A percentile compares a stretch with the other conserved stretches of the same genome.
phyloP scores from a whole-genome alignment of 2,888 invertebrate genomes.

The Tortrix viridana region DNA sequence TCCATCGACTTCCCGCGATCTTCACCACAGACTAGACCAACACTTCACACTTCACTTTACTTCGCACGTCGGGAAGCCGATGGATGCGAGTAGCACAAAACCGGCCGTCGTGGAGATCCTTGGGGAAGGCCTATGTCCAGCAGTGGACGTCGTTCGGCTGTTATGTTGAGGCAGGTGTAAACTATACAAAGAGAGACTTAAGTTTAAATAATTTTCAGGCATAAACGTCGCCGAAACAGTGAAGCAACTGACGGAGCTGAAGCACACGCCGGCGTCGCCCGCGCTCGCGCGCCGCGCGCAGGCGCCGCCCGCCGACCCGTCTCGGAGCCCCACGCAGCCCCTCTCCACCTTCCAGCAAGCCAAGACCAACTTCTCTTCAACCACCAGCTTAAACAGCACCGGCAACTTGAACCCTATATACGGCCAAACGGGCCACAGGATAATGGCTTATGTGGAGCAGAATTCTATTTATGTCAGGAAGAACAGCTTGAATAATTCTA shows the following conservation, averaged over 20 bases:
- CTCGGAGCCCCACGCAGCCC: conserved; percentile 50
- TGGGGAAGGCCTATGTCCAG: no score
- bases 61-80: no score
- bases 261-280: conserved; percentile 94
- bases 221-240: conserved; percentile 94
- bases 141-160: no score
- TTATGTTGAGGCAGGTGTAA: no score
- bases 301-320: conserved; percentile 39
- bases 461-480: conserved; percentile 78
- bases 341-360: conserved; percentile 74
- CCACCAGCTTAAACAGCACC: conserved; percentile 65
- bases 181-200: no score
- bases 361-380: conserved; percentile 69
- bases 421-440: conserved; percentile 74
- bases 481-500: conserved; percentile 69
- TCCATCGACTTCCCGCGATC: no score
- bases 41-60: no score
- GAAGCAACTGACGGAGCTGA: conserved; percentile 92
- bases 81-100: no score
- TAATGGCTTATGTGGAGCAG: conserved; percentile 69
- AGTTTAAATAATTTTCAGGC: conserved; percentile 54
- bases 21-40: no score
- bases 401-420: conserved; percentile 79
- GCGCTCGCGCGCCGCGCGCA: conserved; percentile 86
- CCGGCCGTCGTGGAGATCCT: no score